Evolutionary conservation across 2,113 vertebrate species (phyloP), one percentile per base, ranked within the genome.

Genomic region (Tachuris rubrigastra): DNA sequence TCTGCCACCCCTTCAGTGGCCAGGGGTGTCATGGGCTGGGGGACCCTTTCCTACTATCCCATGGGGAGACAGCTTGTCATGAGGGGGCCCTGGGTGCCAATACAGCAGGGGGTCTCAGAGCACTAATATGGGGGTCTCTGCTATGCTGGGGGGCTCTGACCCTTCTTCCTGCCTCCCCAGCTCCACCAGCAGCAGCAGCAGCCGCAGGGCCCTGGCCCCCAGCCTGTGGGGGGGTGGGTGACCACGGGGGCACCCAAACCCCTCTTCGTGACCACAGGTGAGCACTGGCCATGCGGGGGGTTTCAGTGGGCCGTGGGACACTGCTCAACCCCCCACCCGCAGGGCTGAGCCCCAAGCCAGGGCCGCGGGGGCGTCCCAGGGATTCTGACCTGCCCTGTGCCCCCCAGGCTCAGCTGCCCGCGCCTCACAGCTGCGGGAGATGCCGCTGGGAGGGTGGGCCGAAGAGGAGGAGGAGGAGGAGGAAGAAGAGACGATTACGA

Each of bases 391-490:
- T 11, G 8, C 2, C 3, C 4, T 18, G 49, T 6, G 5, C 58
- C 75, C 33, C 10, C 27, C 67, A 88, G 86, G 80, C 37, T 66
- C 87, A 2, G 72, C 90, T n/a, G 73, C 94, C 73, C 69, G 72
- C 2, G 98, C 41, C 96, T 99, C 94, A 2, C 95, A 94, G 75
- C 79, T 55, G 39, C 83, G 87, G 55, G 93, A 94, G 83, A 68
- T 82, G 93, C 98, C 99, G 3, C 99, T 99, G 96, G 99, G 99
- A 18, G 99, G 99, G 4, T 99, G 99, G 99, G 98, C 98, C 37
- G 99, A 99, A 95, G 98, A 99, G 19, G 92, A 93, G 11, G 95
- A 95, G 19, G 91, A 81, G 28, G 56, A 82, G 28, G 81, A 94
- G 31, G 88, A 92, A 59, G 88, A 83, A 41, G 39, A 95, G 89